A percentile compares a stretch with the other conserved stretches of the same genome.
Conservation (phyloP, 1,140 invertebrate genomes). For the Drosophila ironensis region DNA sequence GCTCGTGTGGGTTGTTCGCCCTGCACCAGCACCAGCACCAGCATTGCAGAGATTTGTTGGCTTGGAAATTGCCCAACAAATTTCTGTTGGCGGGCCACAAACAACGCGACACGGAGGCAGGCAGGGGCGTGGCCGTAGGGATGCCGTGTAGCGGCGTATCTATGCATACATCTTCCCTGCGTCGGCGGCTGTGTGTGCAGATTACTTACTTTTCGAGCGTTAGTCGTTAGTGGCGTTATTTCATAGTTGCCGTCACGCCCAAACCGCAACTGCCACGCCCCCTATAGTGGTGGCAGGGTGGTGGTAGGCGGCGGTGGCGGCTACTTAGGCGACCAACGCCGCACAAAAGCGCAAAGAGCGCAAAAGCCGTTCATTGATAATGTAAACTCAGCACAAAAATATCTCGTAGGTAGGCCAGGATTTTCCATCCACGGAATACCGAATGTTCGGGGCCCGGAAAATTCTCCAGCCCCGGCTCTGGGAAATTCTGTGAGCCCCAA, state of each 20-base stretch:
- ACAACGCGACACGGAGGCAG: conserved; percentile 44
- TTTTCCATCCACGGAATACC: background rate
- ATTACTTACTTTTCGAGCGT: conserved; percentile 76
- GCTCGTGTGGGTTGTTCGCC: background rate
- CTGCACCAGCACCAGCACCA: conserved; percentile 26
- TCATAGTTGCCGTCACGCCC: conserved; percentile 72
- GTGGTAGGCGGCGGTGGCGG: conserved; percentile 7
- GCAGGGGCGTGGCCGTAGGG: background rate
- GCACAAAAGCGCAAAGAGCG: conserved; percentile 68
- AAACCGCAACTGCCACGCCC: conserved; percentile 31
- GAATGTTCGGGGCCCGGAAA: background rate
- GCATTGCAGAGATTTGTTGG: conserved; percentile 76
- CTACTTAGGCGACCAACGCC: conserved; percentile 63
- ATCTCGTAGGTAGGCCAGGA: conserved; percentile 32
- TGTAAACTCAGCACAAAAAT: conserved; percentile 78
- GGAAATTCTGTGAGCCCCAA: background rate
- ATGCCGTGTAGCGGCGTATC: conserved; percentile 56
- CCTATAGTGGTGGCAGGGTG: background rate
- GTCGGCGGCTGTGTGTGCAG: conserved; percentile 37
- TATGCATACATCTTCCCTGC: conserved; percentile 53
- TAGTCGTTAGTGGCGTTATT: conserved; percentile 78
- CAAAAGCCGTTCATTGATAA: conserved; percentile 76
- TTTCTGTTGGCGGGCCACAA: conserved; percentile 76
- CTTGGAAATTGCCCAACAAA: conserved; percentile 80
- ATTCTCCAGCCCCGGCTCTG: background rate